Conservation (phyloP, 2,113 vertebrate species). For the Myotis davidii region DNA sequence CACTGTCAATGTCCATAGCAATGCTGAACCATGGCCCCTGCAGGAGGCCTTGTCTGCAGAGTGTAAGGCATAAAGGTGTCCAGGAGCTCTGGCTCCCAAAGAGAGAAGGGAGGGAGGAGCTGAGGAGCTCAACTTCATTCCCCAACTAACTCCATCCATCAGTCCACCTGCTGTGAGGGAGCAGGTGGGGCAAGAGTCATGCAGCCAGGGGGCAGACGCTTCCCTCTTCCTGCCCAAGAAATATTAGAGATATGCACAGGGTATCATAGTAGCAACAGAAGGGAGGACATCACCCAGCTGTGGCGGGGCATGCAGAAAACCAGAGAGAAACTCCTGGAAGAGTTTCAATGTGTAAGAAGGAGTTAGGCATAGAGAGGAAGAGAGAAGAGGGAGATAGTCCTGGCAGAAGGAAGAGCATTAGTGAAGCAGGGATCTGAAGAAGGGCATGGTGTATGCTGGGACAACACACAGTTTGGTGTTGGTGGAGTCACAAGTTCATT, state of each 20-base stretch:
- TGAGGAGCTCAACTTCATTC: neutral
- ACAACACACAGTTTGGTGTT: neutral
- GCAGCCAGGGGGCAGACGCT: neutral
- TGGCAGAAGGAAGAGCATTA: neutral
- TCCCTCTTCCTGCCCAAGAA: too few relatives aligned
- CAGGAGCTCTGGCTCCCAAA: neutral
- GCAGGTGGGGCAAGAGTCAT: neutral
- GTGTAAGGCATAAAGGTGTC: neutral
- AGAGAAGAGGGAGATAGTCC: neutral
- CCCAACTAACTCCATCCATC: too few relatives aligned
- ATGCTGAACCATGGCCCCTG: neutral
- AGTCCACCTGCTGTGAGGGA: neutral
- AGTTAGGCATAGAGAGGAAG: neutral
- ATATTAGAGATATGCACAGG: neutral
- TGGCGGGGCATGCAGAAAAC: too few relatives aligned
- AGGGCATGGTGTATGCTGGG: rapidly evolving
- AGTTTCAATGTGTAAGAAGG: neutral
- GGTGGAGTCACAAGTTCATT: neutral
- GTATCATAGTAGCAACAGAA: rapidly evolving
- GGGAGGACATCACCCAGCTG: neutral
- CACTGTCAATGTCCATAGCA: neutral
- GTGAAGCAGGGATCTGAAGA: neutral
- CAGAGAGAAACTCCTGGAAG: neutral
- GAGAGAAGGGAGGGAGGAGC: neutral
- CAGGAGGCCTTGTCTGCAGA: neutral